A percentile compares a stretch with the other conserved stretches of the same genome.
These are phyloP conservation scores for Stramonita haemastoma DNA, from an alignment of 2,888 invertebrate species.

Conservation along the genomic window DNA sequence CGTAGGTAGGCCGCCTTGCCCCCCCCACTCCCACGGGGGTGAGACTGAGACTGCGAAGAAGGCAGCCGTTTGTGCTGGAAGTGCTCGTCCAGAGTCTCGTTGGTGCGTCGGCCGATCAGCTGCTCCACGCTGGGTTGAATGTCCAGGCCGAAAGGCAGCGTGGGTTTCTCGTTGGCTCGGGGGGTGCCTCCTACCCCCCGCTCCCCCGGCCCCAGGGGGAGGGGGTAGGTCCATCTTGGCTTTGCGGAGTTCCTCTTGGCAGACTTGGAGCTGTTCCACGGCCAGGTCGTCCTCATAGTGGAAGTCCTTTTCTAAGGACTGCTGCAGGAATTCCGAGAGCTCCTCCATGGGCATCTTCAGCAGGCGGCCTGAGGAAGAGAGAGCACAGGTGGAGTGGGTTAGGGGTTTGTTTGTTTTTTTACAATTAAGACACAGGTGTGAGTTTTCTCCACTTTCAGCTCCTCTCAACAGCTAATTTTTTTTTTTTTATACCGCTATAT, in stretches of 20 bases:
- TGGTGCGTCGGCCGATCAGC: constrained; percentile 64
- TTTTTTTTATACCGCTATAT: no score
- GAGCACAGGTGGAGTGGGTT: no score
- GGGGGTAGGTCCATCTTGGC: constrained; percentile 88
- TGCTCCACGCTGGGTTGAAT: constrained; percentile 77
- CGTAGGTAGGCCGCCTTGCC: constrained; percentile 64
- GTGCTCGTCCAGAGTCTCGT: constrained; percentile 70
- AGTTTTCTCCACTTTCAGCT: no score
- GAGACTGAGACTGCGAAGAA: background rate
- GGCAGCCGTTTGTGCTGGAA: constrained; percentile 68
- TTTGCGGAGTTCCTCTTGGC: constrained; percentile 90
- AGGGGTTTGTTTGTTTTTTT: no score
- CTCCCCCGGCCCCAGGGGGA: constrained; percentile 69
- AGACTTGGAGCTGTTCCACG: constrained; percentile 89
- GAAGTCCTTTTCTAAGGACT: constrained; percentile 91
- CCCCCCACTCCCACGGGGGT: no score
- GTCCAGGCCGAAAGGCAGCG: constrained; percentile 89
- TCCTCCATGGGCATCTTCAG: constrained; percentile 77
- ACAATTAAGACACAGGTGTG: no score
- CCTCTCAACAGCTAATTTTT: no score
- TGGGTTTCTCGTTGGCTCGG: constrained; percentile 86
- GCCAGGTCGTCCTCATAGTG: constrained; percentile 94
- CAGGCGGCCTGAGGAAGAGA: constrained; percentile 73
- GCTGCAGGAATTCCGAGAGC: constrained; percentile 82
- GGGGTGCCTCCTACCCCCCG: no score